These are phyloP conservation scores for Teleogryllus oceanicus DNA, from an alignment of 2,888 invertebrate genomes.

Conservation along the genomic window DNA sequence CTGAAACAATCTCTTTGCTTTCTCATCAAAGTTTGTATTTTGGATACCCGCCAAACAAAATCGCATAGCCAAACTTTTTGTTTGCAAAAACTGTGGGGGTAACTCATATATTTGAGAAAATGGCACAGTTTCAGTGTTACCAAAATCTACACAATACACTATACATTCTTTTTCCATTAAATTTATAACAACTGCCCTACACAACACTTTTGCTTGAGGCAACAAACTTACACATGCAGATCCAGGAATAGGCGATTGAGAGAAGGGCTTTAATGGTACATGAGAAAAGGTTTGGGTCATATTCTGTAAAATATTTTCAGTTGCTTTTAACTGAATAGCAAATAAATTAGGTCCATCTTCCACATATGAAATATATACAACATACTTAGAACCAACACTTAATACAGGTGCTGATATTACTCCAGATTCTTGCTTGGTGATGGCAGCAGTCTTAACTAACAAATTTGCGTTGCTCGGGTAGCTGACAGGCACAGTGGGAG, in stretches of 20 bases:
- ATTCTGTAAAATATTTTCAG: conserved; percentile 58
- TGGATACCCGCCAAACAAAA: conserved; percentile 70
- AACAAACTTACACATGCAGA: conserved; percentile 73
- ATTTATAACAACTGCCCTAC: conserved; percentile 73
- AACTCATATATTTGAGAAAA: conserved; percentile 71
- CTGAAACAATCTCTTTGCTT: conserved; percentile 69
- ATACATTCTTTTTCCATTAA: conserved; percentile 69
- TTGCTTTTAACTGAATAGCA: conserved; percentile 66
- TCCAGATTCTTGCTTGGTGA: neutral
- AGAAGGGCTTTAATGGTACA: conserved; percentile 56
- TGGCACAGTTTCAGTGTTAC: conserved; percentile 69
- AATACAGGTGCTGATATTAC: conserved; percentile 47
- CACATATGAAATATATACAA: conserved; percentile 70
- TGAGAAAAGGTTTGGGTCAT: conserved; percentile 70
- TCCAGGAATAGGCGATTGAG: conserved; percentile 68
- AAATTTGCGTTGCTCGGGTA: conserved; percentile 1
- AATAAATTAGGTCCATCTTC: conserved; percentile 77
- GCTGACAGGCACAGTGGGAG: conserved; percentile 34
- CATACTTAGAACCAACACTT: conserved; percentile 57
- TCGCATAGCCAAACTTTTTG: conserved; percentile 71
- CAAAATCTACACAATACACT: conserved; percentile 77
- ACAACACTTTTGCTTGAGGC: conserved; percentile 64
- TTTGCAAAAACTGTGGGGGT: conserved; percentile 66
- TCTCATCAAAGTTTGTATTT: conserved; percentile 51
- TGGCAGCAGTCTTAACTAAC: neutral